Evolutionary conservation across 2,888 invertebrate genomes (phyloP).

Genomic region (Lobophora halterata): DNA sequence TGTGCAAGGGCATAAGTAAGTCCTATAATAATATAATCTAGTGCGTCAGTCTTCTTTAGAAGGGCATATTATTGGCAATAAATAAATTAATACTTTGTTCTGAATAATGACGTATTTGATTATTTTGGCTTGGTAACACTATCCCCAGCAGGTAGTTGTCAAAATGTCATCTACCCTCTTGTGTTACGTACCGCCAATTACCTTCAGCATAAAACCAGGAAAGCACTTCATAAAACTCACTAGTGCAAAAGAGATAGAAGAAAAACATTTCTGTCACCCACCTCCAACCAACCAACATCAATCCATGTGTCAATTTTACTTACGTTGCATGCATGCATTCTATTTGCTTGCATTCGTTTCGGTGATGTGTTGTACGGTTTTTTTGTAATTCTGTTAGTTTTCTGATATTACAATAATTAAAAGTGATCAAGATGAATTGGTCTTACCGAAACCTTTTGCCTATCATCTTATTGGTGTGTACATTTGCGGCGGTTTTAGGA

Average conservation of each 20-base stretch:
- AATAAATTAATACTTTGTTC: too few species aligned
- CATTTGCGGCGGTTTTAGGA: conserved; percentile 46
- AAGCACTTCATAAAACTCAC: neutral
- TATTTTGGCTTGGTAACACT: too few species aligned
- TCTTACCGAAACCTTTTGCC: conserved; percentile 36
- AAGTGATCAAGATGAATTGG: conserved; percentile 37
- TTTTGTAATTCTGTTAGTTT: conserved; percentile 2
- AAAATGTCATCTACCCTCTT: conserved; percentile 14
- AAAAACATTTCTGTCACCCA: neutral
- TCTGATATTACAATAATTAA: neutral
- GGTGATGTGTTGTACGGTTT: neutral
- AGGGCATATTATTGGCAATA: too few species aligned
- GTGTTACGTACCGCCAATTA: neutral
- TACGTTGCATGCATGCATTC: neutral
- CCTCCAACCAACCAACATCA: neutral
- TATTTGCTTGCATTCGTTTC: neutral
- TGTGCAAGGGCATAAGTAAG: too few species aligned
- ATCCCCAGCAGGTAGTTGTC: too few species aligned
- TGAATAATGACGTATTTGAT: too few species aligned
- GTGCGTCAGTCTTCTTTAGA: too few species aligned
- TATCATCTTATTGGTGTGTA: conserved; percentile 38
- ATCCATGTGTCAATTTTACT: neutral
- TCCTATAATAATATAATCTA: too few species aligned
- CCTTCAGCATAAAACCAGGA: conserved; percentile 9
- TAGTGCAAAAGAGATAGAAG: conserved; percentile 6